Conservation (phyloP, 2,888 invertebrate species). For the Deroplatys truncata region DNA sequence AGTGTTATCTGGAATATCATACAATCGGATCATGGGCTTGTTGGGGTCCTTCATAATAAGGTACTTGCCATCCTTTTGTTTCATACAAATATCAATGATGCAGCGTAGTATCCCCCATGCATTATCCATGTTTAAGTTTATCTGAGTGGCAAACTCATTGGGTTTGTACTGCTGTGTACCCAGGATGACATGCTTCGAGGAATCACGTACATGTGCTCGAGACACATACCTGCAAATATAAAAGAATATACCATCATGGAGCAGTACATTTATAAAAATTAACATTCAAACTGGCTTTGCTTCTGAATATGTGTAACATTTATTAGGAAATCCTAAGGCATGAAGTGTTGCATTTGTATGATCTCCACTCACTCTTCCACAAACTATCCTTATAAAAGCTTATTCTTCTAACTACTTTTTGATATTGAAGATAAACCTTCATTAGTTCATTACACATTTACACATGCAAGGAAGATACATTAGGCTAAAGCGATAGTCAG, state of each 20-base stretch:
- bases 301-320: too few relatives aligned
- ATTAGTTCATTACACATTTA: too few relatives aligned
- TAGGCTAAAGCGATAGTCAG: too few relatives aligned
- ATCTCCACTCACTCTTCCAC: too few relatives aligned
- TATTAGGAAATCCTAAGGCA: background rate
- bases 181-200: slow-evolving; percentile 92
- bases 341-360: too few relatives aligned
- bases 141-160: slow-evolving; percentile 96
- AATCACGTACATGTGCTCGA: slow-evolving; percentile 86
- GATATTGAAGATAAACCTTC: too few relatives aligned
- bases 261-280: too few relatives aligned
- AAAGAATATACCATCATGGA: background rate
- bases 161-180: slow-evolving; percentile 98
- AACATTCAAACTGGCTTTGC: too few relatives aligned
- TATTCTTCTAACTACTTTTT: too few relatives aligned
- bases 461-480: too few relatives aligned
- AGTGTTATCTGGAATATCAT: slow-evolving; percentile 97
- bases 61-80: slow-evolving; percentile 91
- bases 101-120: slow-evolving; percentile 98
- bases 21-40: slow-evolving; percentile 95
- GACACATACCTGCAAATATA: slow-evolving; percentile 75
- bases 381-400: too few relatives aligned
- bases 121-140: slow-evolving; percentile 98
- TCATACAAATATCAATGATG: slow-evolving; percentile 95
- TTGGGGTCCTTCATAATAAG: slow-evolving; percentile 99